Base-by-base conservation (phyloP, 2,113 vertebrate genomes). In the Paramisgurnus dabryanus region DNA sequence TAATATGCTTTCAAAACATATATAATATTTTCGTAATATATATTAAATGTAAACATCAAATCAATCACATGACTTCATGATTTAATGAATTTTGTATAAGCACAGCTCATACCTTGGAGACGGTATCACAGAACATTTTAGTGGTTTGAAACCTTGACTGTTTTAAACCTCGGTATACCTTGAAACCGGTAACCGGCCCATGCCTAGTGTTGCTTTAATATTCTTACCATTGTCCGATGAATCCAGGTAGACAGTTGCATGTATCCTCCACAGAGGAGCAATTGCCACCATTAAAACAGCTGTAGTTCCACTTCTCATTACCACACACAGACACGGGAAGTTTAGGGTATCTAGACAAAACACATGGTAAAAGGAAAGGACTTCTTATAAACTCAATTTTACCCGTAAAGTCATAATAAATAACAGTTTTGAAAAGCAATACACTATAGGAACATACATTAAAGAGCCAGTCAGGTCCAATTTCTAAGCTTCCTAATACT, bases 231-330 rank as follows among this genome's bases (percentile, higher is more conserved):
- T 93, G 91, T 90, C 97, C 96, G 0, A 89, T 84, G 78, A 96
- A 97, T 0, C 96, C 96, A 0, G 93, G 87, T 64, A 84, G 79
- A 86, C 95, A 96, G 39, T 66, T 9, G 8, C 96, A 97, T 3
- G 60, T 66, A 66, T 88, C 70, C 17, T 80, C 77, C 0, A 82
- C 57, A 70, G 91, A 83, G 0, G 92, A 92, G 85, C 96, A 97
- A 90, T 93, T 96, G 77, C 96, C 95, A 0, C 94, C 93, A 18
- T 96, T 95, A 85, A 93, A 96, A 82, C 97, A 98, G 1, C 93
- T 96, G 82, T 95, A 93, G 77, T 96, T 95, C 88, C 90, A 90
- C 65, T 87, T 91, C 34, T 90, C 88, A 0, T 95, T 93, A 63
- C 87, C 89, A 84, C 97, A 98, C 39, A 91, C 78, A 0, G 93